These are phyloP conservation scores for Lucilia sericata DNA, from an alignment of 1,140 invertebrate genomes.

Conservation along the genomic window DNA sequence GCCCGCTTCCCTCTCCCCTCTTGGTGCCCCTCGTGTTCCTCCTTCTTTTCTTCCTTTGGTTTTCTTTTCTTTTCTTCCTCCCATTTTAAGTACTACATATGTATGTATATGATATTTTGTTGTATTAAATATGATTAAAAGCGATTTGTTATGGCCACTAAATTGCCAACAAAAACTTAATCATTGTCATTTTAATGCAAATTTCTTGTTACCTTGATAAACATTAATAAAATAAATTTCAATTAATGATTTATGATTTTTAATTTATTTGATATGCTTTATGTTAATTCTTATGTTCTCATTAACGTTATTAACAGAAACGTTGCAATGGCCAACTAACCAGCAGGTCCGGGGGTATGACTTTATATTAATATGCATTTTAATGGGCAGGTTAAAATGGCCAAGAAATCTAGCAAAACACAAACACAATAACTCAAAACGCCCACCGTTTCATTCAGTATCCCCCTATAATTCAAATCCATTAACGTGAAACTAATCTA, in stretches of 20 bases:
- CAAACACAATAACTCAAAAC: not conserved
- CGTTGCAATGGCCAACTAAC: too few species aligned
- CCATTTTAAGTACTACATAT: too few species aligned
- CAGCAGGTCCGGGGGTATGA: too few species aligned
- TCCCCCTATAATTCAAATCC: not conserved
- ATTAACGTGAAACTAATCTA: not conserved
- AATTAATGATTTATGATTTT: slow-evolving; percentile 30
- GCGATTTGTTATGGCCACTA: not conserved
- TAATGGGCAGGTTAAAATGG: not conserved
- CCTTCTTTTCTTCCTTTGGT: not conserved
- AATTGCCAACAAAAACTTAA: slow-evolving; percentile 24
- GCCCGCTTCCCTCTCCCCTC: too few species aligned
- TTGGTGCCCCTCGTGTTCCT: too few species aligned
- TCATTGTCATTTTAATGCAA: slow-evolving; percentile 40
- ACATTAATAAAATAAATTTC: slow-evolving; percentile 34
- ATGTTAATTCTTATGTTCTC: slow-evolving; percentile 27
- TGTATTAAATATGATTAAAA: slow-evolving; percentile 23
- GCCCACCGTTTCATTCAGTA: not conserved
- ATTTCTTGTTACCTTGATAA: slow-evolving; percentile 39
- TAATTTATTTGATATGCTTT: slow-evolving; percentile 35
- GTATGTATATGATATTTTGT: not conserved
- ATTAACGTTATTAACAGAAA: slow-evolving; percentile 15
- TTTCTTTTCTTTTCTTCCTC: too few species aligned
- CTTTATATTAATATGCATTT: not conserved
- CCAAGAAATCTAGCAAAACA: not conserved